A percentile compares a stretch with the other conserved stretches of the same genome.
phyloP scores from a whole-genome alignment of 2,797 vertebrate genomes.

The Jordanella pulchra region DNA sequence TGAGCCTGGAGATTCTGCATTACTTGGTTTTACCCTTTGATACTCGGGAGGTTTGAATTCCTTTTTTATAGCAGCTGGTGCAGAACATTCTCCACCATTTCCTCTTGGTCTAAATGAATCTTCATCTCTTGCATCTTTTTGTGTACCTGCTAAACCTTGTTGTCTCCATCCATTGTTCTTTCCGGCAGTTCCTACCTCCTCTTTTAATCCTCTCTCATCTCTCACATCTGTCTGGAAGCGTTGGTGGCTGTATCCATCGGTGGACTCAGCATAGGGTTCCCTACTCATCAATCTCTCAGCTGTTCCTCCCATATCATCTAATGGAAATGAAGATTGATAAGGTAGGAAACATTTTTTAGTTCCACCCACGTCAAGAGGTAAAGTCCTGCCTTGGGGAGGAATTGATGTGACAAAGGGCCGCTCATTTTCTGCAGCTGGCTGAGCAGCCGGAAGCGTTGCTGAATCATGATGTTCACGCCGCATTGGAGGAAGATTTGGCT shows the following conservation, averaged over 20 bases:
- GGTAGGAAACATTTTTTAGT: slow-evolving; percentile 3
- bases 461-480: slow-evolving; percentile 16
- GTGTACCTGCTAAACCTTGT: slow-evolving; percentile 21
- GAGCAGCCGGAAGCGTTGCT: slow-evolving; percentile 9
- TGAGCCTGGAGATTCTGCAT: slow-evolving; percentile 39
- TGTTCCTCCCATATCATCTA: slow-evolving; percentile 17
- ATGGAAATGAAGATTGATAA: slow-evolving; percentile 9
- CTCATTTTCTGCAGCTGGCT: neutral
- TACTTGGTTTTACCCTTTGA: slow-evolving; percentile 8
- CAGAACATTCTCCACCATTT: slow-evolving; percentile 2
- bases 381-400: slow-evolving; percentile 4
- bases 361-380: neutral
- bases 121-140: slow-evolving; percentile 8
- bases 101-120: slow-evolving; percentile 4
- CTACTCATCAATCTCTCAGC: slow-evolving; percentile 20
- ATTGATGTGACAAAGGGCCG: neutral
- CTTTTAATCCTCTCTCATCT: slow-evolving; percentile 31
- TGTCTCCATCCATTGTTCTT: slow-evolving; percentile 30
- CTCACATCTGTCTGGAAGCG: slow-evolving; percentile 47
- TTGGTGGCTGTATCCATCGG: slow-evolving; percentile 39
- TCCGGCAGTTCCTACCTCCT: slow-evolving; percentile 20
- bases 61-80: slow-evolving; percentile 13
- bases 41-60: slow-evolving; percentile 11
- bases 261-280: slow-evolving; percentile 24
- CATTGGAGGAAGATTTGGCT: slow-evolving; percentile 17